phyloP scores from a whole-genome alignment of 2,888 invertebrate species.

The Ischnus inquisitorius region DNA sequence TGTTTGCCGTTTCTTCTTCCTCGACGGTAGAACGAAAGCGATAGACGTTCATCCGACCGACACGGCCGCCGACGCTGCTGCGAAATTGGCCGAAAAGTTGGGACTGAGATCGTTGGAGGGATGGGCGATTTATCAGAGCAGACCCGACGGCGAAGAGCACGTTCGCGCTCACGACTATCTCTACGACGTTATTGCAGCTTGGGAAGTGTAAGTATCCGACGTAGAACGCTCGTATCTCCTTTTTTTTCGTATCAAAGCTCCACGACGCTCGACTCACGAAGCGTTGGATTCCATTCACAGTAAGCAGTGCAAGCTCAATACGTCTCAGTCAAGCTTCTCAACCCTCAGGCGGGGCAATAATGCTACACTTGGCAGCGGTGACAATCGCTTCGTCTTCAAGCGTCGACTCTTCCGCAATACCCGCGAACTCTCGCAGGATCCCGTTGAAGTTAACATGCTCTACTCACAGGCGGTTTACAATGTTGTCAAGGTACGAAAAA shows the following conservation, averaged over 20 bases:
- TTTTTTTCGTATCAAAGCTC: slow-evolving; percentile 28
- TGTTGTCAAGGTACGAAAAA: slow-evolving; percentile 93
- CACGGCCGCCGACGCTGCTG: slow-evolving; percentile 96
- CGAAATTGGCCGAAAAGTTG: slow-evolving; percentile 95
- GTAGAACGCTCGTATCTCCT: slow-evolving; percentile 42
- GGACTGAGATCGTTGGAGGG: slow-evolving; percentile 94
- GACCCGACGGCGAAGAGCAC: slow-evolving; percentile 95
- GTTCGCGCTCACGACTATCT: slow-evolving; percentile 96
- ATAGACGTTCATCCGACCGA: slow-evolving; percentile 98
- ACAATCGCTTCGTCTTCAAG: slow-evolving; percentile 97
- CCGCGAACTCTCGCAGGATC: slow-evolving; percentile 96
- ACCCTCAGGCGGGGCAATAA: slow-evolving; percentile 87
- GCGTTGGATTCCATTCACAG: slow-evolving; percentile 76
- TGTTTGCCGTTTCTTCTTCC: slow-evolving; percentile 97
- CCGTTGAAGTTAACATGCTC: slow-evolving; percentile 96
- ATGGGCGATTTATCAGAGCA: slow-evolving; percentile 97
- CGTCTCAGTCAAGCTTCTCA: slow-evolving; percentile 86
- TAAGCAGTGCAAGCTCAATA: slow-evolving; percentile 87
- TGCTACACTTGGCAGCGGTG: slow-evolving; percentile 93
- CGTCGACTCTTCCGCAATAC: slow-evolving; percentile 95
- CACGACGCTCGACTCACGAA: slow-evolving; percentile 51
- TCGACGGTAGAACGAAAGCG: slow-evolving; percentile 97
- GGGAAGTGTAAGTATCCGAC: slow-evolving; percentile 92
- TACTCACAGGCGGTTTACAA: slow-evolving; percentile 98
- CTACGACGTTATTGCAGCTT: slow-evolving; percentile 97